Evolutionary conservation across 2,797 vertebrate species (phyloP).

Genomic region (Merluccius polli): DNA sequence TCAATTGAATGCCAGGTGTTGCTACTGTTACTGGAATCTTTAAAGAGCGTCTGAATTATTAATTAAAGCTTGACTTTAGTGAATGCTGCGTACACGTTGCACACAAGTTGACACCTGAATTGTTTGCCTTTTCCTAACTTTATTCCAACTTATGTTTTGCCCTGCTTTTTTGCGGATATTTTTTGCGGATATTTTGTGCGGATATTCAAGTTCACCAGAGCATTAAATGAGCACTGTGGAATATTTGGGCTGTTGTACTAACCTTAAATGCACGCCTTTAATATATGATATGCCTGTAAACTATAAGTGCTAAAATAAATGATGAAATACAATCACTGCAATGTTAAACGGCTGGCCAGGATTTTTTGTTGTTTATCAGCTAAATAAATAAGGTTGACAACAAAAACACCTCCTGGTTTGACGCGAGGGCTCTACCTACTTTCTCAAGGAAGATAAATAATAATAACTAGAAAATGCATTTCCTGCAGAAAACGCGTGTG

Average conservation of each 20-base stretch:
- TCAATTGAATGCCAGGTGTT: constrained; percentile 29
- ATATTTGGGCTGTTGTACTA: not conserved
- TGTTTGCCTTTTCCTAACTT: constrained; percentile 24
- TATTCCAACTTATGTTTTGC: constrained; percentile 33
- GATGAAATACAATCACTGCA: not conserved
- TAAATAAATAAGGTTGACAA: not conserved
- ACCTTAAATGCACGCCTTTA: not conserved
- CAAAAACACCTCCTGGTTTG: not conserved
- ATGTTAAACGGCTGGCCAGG: not conserved
- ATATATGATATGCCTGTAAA: not conserved
- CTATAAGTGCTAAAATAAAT: not conserved
- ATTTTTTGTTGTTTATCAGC: not conserved
- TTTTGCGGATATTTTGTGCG: too few relatives aligned
- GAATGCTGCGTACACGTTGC: constrained; percentile 7
- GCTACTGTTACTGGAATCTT: constrained; percentile 25
- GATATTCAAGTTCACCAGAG: constrained; percentile 10
- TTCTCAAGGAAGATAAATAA: not conserved
- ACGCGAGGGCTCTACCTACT: not conserved
- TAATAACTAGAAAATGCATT: too few relatives aligned
- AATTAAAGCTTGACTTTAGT: constrained; percentile 21
- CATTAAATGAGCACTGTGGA: not conserved
- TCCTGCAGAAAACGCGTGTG: too few relatives aligned
- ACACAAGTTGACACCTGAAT: constrained; percentile 7
- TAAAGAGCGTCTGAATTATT: constrained; percentile 43
- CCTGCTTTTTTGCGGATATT: too few relatives aligned